Percentiles rank a stretch among this genome's conserved stretches.
Conservation (phyloP, 2,797 vertebrate species). For the Paedocypris micromegethes region DNA sequence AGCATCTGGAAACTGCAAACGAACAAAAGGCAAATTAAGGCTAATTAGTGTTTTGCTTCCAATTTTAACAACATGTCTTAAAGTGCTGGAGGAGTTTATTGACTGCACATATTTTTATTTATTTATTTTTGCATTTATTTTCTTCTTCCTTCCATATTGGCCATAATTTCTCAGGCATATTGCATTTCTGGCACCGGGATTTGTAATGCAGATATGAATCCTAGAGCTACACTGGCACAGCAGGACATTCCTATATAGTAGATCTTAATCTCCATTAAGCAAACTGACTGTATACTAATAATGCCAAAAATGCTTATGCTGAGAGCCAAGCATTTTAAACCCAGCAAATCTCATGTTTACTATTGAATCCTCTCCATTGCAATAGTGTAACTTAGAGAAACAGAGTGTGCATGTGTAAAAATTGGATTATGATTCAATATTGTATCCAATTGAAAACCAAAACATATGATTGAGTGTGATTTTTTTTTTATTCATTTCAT, state of each 20-base stretch:
- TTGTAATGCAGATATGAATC: conserved; percentile 32
- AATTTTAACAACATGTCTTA: conserved; percentile 32
- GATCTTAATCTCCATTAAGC: conserved; percentile 6
- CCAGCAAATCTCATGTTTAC: too few relatives aligned
- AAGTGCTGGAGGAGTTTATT: conserved; percentile 53
- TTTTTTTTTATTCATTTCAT: too few relatives aligned
- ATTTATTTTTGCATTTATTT: background rate
- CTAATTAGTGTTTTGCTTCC: conserved; percentile 68
- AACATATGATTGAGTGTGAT: too few relatives aligned
- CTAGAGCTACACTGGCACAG: conserved; percentile 21
- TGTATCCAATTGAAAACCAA: too few relatives aligned
- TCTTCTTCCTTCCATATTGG: conserved; percentile 5
- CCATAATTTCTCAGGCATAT: conserved; percentile 17
- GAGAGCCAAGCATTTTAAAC: background rate
- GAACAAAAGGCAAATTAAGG: conserved; percentile 67
- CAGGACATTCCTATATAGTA: background rate
- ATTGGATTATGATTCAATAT: too few relatives aligned
- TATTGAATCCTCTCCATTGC: too few relatives aligned
- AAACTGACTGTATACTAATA: conserved; percentile 10
- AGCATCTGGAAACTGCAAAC: conserved; percentile 54
- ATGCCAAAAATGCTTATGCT: background rate
- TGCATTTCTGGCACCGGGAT: conserved; percentile 21
- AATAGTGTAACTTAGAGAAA: too few relatives aligned
- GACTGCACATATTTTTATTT: conserved; percentile 38
- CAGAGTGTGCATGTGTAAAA: too few relatives aligned